These are phyloP conservation scores for Girardia tigrina DNA, from an alignment of 2,888 invertebrate genomes.

Conservation along the genomic window DNA sequence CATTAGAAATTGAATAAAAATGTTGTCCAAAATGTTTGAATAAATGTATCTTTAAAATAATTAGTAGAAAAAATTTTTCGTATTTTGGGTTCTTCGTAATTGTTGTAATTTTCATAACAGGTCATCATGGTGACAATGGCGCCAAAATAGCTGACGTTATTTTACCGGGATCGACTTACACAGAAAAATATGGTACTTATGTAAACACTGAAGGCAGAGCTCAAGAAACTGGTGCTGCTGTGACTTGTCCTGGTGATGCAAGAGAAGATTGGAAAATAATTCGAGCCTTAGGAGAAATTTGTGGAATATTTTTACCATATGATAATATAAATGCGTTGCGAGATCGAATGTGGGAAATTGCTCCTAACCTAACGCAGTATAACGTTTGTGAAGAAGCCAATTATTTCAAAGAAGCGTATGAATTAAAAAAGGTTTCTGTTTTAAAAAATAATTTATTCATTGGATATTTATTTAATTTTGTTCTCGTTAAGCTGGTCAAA, in stretches of 20 bases:
- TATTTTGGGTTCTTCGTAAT: too few relatives aligned
- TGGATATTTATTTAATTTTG: neutral
- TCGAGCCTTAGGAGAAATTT: conserved; percentile 81
- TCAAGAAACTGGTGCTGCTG: conserved; percentile 72
- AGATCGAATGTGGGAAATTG: conserved; percentile 65
- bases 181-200: conserved; percentile 90
- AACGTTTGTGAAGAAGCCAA: conserved; percentile 70
- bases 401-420: conserved; percentile 67
- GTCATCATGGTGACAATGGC: conserved; percentile 88
- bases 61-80: too few relatives aligned
- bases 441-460: neutral
- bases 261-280: conserved; percentile 96
- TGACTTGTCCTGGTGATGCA: conserved; percentile 77
- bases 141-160: conserved; percentile 81
- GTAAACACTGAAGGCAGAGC: conserved; percentile 93
- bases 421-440: conserved; percentile 55
- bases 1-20: neutral
- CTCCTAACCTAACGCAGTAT: conserved; percentile 73
- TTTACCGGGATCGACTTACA: conserved; percentile 85
- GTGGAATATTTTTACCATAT: conserved; percentile 64
- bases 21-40: too few relatives aligned
- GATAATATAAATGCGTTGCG: conserved; percentile 71
- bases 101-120: conserved; percentile 45
- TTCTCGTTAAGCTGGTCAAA: conserved; percentile 14
- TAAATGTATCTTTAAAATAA: too few relatives aligned